phyloP scores from a whole-genome alignment of 2,113 vertebrate genomes.

The Pavo muticus region DNA sequence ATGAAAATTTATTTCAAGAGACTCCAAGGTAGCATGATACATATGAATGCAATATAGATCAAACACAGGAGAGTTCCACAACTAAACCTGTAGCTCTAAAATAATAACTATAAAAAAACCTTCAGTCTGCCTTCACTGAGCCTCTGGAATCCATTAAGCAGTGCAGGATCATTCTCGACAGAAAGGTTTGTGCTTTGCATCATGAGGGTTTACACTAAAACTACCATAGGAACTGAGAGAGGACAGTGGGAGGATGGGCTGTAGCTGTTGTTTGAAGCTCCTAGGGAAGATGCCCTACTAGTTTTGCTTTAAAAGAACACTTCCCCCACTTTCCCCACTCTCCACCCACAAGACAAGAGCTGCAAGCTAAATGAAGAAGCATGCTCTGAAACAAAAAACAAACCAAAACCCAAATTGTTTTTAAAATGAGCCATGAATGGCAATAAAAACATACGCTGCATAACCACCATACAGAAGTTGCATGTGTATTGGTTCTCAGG shows the following conservation, averaged over 20 bases:
- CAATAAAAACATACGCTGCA: not conserved
- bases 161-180: not conserved
- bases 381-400: not conserved
- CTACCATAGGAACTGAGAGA: not conserved
- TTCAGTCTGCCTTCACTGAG: rapidly evolving
- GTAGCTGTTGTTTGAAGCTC: not conserved
- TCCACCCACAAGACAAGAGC: not conserved
- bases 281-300: not conserved
- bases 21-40: not conserved
- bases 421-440: not conserved
- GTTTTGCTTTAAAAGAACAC: not conserved
- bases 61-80: not conserved
- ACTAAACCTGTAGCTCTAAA: not conserved
- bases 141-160: not conserved
- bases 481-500: not conserved
- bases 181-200: not conserved
- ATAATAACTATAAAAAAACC: not conserved
- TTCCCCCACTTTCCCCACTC: not conserved
- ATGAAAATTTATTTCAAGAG: not conserved
- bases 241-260: not conserved
- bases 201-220: not conserved
- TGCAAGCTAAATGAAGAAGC: not conserved
- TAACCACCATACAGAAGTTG: not conserved
- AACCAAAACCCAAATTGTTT: not conserved
- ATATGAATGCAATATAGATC: not conserved